Conservation (phyloP, 2,888 invertebrate species). For the Lomographa bimaculata region DNA sequence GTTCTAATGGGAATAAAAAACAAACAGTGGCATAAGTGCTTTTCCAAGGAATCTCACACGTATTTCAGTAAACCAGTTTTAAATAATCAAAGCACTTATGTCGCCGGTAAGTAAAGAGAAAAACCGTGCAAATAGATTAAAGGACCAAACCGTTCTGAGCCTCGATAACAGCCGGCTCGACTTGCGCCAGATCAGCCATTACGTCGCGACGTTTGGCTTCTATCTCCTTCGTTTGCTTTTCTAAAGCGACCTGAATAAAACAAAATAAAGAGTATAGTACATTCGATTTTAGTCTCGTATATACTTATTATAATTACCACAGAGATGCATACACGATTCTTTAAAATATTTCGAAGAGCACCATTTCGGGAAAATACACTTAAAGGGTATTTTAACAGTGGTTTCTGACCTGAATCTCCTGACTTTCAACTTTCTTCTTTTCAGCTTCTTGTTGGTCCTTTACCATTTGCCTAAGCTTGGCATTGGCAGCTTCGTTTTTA, state of each 20-base stretch:
- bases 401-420: constrained; percentile 91
- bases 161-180: constrained; percentile 99
- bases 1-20: no score
- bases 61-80: no score
- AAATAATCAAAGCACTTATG: constrained; percentile 3
- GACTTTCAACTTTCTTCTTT: constrained; percentile 98
- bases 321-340: no score
- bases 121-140: constrained; percentile 42
- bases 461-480: constrained; percentile 99
- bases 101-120: constrained; percentile 20
- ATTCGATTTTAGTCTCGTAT: neutral
- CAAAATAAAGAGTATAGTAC: constrained; percentile 10
- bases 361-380: no score
- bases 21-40: constrained; percentile 2
- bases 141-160: constrained; percentile 94
- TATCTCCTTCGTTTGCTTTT: constrained; percentile 96
- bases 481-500: constrained; percentile 99
- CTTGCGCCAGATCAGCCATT: constrained; percentile 97
- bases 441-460: constrained; percentile 99
- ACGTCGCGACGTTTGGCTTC: constrained; percentile 97
- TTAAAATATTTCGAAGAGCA: no score
- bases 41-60: no score
- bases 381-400: no score
- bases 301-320: no score
- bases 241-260: constrained; percentile 82